Evolutionary conservation across 2,113 vertebrate species (phyloP), one percentile per base, ranked within the genome.

Genomic region (Smithornis capensis): DNA sequence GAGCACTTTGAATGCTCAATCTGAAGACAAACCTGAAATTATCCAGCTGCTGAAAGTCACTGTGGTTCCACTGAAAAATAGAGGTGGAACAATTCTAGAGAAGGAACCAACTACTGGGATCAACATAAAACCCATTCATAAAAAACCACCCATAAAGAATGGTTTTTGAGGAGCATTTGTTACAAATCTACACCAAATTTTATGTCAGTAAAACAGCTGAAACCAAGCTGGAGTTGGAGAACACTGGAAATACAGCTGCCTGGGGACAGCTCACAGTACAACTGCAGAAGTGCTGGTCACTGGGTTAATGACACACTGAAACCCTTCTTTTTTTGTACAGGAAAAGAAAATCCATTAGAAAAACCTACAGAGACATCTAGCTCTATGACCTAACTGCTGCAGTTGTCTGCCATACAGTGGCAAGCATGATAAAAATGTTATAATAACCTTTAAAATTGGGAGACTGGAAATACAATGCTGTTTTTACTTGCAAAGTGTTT

Each of bases 341-440:
- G 55, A 21, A 44, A 76, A 89, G 24, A 56, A 87, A 87, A 92
- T 25, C 89, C 80, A 92, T 93, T 81, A 87, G 74, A 81, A 93
- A 92, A 94, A 83, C 80, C 91, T 78, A 87, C 64, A 91, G 95
- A 91, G 95, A 96, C 83, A 92, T 89, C 76, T 74, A 95, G 86
- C 94, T 93, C 95, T 55, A 19, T 63, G 81, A 80, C 60, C 90
- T 63, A 63, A 93, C 60, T 83, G 55, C 80, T 94, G 86, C 94
- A 90, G 59, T 31, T 83, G 49, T 37, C 83, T 89, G 68, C 79
- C 71, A 7, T 80, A 21, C 79, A 38, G 68, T 8, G 60, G 63
- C 31, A 76, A 88, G 59, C 35, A 60, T 47, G 73, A 89, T 60
- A 67, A 89, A 92, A 94, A 90, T 52, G 29, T 78, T 90, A 83